These are phyloP conservation scores for Formica selysi DNA, from an alignment of 1,140 invertebrate genomes.

Conservation along the genomic window DNA sequence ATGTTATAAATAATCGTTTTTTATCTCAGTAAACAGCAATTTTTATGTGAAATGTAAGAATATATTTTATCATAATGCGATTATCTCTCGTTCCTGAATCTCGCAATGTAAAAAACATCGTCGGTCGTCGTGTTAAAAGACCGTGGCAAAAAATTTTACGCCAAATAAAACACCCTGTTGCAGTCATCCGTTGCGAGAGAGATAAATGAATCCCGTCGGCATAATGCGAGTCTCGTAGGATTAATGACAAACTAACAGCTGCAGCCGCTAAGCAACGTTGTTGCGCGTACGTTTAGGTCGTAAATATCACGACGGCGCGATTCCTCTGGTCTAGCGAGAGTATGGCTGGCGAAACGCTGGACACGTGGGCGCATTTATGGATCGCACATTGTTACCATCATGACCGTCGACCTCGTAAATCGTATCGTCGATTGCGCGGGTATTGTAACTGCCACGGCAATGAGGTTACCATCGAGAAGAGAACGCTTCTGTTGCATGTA, in stretches of 20 bases:
- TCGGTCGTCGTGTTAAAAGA: neutral
- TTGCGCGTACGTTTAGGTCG: neutral
- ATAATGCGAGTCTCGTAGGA: slow-evolving; percentile 35
- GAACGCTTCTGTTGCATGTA: slow-evolving; percentile 12
- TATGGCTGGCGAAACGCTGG: slow-evolving; percentile 12
- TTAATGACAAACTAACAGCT: slow-evolving; percentile 34
- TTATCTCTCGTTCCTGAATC: neutral
- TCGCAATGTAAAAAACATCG: neutral
- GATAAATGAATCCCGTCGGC: slow-evolving; percentile 40
- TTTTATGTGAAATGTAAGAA: neutral
- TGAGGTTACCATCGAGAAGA: slow-evolving; percentile 27
- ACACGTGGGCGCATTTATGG: slow-evolving; percentile 56
- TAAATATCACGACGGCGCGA: slow-evolving; percentile 32
- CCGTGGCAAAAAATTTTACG: neutral
- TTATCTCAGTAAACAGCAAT: neutral
- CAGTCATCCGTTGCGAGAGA: slow-evolving; percentile 2
- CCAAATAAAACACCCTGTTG: slow-evolving; percentile 15
- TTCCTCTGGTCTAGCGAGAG: slow-evolving; percentile 4
- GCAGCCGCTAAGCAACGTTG: slow-evolving; percentile 38
- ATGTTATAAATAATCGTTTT: neutral
- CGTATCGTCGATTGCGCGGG: slow-evolving; percentile 34
- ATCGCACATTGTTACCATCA: slow-evolving; percentile 40
- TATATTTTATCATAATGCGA: neutral
- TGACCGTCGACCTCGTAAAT: slow-evolving; percentile 63
- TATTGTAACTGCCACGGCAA: slow-evolving; percentile 39